These are phyloP conservation scores for Pentalonia nigronervosa DNA, from an alignment of 1,140 invertebrate genomes.

Conservation along the genomic window DNA sequence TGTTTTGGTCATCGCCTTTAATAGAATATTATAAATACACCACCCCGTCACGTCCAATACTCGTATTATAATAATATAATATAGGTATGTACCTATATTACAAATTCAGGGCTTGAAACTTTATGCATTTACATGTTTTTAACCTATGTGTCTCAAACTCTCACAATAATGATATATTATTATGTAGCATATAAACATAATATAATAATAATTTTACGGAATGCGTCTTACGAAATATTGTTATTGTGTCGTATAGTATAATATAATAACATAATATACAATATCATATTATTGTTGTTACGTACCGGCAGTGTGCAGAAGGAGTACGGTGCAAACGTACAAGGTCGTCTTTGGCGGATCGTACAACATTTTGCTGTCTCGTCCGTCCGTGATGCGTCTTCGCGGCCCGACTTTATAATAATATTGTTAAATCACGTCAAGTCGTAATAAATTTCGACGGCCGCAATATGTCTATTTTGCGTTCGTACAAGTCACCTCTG, in stretches of 20 bases:
- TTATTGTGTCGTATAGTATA: background rate
- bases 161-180: background rate
- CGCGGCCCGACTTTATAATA: background rate
- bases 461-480: background rate
- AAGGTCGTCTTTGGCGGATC: background rate
- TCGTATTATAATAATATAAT: background rate
- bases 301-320: background rate
- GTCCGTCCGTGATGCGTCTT: background rate
- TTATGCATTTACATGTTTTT: background rate
- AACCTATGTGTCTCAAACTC: too few relatives aligned
- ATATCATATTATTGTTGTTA: background rate
- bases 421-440: background rate
- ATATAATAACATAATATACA: background rate
- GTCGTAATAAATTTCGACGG: background rate
- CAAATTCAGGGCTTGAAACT: background rate
- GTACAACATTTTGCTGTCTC: conserved; percentile 1
- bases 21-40: background rate
- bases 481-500: background rate
- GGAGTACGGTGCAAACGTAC: background rate
- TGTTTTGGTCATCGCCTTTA: background rate
- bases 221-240: background rate
- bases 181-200: background rate
- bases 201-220: background rate
- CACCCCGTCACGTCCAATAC: background rate
- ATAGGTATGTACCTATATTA: background rate